Conservation (phyloP, 2,797 vertebrate species). For the Mormyrops attenuatus region DNA sequence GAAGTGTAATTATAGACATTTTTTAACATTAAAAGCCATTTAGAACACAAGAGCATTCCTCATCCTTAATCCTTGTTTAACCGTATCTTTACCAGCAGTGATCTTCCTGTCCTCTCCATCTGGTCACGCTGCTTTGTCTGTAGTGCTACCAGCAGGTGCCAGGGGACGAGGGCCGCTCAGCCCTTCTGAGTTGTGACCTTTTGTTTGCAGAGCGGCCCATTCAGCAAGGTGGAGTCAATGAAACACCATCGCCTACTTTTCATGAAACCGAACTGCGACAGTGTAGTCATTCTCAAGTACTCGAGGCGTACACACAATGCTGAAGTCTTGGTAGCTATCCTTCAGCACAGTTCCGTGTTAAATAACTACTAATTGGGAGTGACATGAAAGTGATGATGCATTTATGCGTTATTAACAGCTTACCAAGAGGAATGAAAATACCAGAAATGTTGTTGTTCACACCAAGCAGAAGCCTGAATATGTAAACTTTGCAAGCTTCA, state of each 20-base stretch:
- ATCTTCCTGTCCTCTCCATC: background rate
- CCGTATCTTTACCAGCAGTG: background rate
- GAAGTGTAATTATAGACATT: background rate
- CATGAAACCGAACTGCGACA: background rate
- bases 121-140: background rate
- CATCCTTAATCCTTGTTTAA: background rate
- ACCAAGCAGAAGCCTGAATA: background rate
- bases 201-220: background rate
- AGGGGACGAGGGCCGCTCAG: background rate
- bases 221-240: background rate
- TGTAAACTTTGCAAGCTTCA: background rate
- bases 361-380: background rate
- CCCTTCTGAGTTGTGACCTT: background rate
- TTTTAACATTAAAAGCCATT: background rate
- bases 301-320: background rate
- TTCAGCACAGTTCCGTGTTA: background rate
- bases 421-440: background rate
- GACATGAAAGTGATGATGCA: background rate
- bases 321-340: background rate
- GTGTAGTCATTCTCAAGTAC: background rate
- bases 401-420: background rate
- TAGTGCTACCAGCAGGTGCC: background rate
- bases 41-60: background rate
- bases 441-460: background rate
- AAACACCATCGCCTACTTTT: background rate